phyloP scores from a whole-genome alignment of 2,888 invertebrate genomes.

The Standfussiana lucernea region DNA sequence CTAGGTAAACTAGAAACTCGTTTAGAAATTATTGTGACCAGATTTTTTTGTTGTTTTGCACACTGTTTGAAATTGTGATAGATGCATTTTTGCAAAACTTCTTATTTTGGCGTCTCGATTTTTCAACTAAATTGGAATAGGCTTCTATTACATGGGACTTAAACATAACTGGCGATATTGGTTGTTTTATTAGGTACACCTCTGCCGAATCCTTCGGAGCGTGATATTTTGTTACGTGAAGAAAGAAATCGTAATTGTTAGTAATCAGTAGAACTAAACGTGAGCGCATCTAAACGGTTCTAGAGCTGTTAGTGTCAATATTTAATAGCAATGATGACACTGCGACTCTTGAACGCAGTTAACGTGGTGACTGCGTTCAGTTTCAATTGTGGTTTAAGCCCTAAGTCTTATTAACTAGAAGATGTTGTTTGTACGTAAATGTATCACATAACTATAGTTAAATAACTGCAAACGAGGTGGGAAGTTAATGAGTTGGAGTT shows the following conservation, averaged over 20 bases:
- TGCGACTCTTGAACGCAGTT: too few species aligned
- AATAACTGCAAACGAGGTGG: not conserved
- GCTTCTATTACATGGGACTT: not conserved
- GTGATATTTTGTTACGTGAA: not conserved
- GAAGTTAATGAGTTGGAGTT: not conserved
- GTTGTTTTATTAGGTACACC: not conserved
- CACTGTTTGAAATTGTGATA: constrained; percentile 8
- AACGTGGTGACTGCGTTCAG: too few species aligned
- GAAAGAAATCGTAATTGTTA: not conserved
- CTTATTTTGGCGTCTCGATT: not conserved
- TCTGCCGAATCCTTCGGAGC: too few species aligned
- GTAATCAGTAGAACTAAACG: not conserved
- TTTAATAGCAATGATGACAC: too few species aligned
- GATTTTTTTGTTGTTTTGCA: constrained; percentile 26
- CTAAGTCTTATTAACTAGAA: not conserved
- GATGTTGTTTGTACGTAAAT: not conserved
- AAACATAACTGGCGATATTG: not conserved
- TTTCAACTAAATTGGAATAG: not conserved
- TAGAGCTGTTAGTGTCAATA: too few species aligned
- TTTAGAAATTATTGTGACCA: constrained; percentile 45
- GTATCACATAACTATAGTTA: not conserved
- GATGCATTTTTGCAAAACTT: not conserved
- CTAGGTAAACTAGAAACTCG: constrained; percentile 37
- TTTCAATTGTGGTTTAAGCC: too few species aligned
- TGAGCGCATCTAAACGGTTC: not conserved